Percentiles rank a stretch among this genome's conserved stretches.
phyloP scores from a whole-genome alignment of 2,113 vertebrate genomes.

The Dinomys branickii region DNA sequence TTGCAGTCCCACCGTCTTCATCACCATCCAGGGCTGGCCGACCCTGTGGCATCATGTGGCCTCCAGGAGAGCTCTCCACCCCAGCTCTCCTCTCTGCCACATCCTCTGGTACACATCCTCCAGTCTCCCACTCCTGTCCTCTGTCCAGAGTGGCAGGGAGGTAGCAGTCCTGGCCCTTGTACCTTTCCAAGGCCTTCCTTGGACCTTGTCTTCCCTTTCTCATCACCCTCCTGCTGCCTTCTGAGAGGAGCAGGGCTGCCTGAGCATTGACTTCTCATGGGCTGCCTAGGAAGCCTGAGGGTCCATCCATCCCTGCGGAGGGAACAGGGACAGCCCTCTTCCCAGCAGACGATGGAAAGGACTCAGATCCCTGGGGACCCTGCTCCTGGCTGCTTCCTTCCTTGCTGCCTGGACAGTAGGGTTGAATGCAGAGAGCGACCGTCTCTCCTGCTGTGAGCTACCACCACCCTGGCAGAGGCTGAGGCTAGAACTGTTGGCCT shows the following conservation, averaged over 20 bases:
- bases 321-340: background rate
- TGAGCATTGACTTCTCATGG: background rate
- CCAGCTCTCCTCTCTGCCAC: background rate
- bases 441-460: background rate
- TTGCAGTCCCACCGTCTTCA: background rate
- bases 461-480: background rate
- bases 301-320: background rate
- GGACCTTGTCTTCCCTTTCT: too few relatives aligned
- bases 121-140: background rate
- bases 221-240: background rate
- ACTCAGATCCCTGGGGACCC: background rate
- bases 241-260: background rate
- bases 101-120: background rate
- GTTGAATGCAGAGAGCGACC: background rate
- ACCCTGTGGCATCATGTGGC: too few relatives aligned
- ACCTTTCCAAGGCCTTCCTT: background rate
- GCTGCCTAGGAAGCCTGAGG: background rate
- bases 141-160: background rate
- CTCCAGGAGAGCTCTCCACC: background rate
- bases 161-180: background rate
- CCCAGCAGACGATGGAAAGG: background rate
- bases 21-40: background rate
- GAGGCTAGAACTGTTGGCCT: background rate
- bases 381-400: background rate
- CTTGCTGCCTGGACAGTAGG: background rate